Conservation (phyloP, 2,113 vertebrate species). For the Casuarius casuarius region DNA sequence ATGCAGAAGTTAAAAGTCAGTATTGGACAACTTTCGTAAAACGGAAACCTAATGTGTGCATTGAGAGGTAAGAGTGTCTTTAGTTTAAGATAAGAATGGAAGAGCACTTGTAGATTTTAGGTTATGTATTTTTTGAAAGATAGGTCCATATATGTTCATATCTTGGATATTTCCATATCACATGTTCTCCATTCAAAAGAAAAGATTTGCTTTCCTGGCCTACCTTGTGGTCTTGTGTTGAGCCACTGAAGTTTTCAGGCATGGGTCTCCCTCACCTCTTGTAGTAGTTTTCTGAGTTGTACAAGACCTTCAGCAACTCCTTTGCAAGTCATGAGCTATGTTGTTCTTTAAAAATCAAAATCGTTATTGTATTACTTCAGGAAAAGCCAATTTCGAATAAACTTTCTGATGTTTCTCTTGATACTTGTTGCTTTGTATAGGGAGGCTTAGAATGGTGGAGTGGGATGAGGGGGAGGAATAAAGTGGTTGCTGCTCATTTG, state of each 20-base stretch:
- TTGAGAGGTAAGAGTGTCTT: constrained; percentile 57
- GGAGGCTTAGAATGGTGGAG: background rate
- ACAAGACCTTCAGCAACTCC: background rate
- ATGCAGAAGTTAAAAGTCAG: background rate
- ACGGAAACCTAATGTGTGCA: background rate
- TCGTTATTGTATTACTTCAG: background rate
- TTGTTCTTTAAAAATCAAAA: background rate
- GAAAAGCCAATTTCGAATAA: background rate
- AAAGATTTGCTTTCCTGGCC: background rate
- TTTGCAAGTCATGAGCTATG: background rate
- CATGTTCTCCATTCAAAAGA: background rate
- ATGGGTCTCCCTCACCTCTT: background rate
- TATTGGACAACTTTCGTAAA: background rate
- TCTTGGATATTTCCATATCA: background rate
- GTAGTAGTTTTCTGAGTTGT: background rate
- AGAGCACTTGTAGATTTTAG: background rate
- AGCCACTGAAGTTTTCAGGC: background rate
- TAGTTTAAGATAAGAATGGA: background rate
- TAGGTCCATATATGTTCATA: background rate
- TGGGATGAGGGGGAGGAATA: background rate
- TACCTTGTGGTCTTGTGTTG: background rate
- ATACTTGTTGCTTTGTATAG: background rate
- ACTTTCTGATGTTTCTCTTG: background rate
- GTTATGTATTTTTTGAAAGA: background rate
- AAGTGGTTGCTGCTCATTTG: background rate